A percentile compares a stretch with the other conserved stretches of the same genome.
phyloP scores from a whole-genome alignment of 2,113 vertebrate genomes.

The Columba janthina region DNA sequence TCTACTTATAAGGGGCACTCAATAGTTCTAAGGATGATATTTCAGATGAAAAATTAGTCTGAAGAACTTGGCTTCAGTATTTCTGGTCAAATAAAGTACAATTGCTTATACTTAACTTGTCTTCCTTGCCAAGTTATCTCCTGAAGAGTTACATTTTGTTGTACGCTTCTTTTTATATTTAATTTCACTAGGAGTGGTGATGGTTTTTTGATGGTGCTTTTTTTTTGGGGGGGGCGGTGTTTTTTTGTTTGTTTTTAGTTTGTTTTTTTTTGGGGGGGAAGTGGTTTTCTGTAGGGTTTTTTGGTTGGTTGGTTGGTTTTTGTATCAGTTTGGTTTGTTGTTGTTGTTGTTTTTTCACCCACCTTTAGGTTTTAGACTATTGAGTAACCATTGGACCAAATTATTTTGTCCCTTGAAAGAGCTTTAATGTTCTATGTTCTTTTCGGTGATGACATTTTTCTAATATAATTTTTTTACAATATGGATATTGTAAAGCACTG shows the following conservation, averaged over 20 bases:
- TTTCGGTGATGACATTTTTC: not conserved
- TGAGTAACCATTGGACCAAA: not conserved
- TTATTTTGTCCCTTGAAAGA: not conserved
- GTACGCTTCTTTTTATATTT: not conserved
- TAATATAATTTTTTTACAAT: not conserved
- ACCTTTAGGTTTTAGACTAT: not conserved
- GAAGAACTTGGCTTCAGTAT: not conserved
- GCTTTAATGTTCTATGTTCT: not conserved
- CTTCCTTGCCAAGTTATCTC: not conserved
- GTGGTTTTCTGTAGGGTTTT: not conserved
- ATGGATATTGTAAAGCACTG: not conserved
- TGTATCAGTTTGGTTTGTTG: too few relatives aligned
- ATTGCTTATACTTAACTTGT: not conserved
- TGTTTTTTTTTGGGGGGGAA: not conserved
- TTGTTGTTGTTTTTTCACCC: too few relatives aligned
- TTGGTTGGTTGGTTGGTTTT: too few relatives aligned
- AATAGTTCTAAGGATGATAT: constrained; percentile 16
- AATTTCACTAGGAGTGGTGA: not conserved
- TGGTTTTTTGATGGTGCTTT: not conserved
- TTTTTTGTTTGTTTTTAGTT: too few relatives aligned
- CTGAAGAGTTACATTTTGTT: not conserved
- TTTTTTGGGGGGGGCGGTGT: not conserved
- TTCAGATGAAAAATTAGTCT: constrained; percentile 41
- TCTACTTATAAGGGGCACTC: constrained; percentile 6
- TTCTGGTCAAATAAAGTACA: constrained; percentile 5